A percentile compares a stretch with the other conserved stretches of the same genome.
These are phyloP conservation scores for Centruroides sculpturatus DNA, from an alignment of 1,140 invertebrate genomes.

Conservation along the genomic window DNA sequence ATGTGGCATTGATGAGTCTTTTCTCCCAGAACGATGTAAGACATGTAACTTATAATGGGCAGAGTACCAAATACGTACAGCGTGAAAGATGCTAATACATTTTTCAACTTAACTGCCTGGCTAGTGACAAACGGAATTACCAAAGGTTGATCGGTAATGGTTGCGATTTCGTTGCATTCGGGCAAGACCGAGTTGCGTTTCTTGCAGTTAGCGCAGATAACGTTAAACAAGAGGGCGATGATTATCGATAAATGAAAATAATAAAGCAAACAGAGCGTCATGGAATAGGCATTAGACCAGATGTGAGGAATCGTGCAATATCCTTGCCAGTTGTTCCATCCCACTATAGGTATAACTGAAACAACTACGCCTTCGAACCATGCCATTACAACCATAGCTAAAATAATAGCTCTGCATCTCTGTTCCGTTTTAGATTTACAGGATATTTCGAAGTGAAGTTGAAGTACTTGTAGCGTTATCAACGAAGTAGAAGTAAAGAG, in stretches of 20 bases:
- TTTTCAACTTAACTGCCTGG: not conserved
- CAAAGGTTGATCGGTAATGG: not conserved
- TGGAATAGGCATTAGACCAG: constrained; percentile 1
- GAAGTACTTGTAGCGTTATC: constrained; percentile 6
- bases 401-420: not conserved
- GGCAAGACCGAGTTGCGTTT: not conserved
- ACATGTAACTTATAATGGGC: constrained; percentile 5
- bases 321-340: constrained; percentile 4
- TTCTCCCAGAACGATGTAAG: not conserved
- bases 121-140: not conserved
- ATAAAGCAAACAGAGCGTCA: constrained; percentile 5
- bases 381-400: not conserved
- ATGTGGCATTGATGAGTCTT: not conserved
- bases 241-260: constrained; percentile 8
- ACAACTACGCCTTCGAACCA: constrained; percentile 9
- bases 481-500: constrained; percentile 8
- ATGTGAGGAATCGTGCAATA: not conserved
- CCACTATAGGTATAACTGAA: constrained; percentile 2
- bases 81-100: not conserved
- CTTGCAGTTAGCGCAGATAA: not conserved
- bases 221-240: not conserved
- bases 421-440: not conserved
- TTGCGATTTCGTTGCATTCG: not conserved
- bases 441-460: not conserved
- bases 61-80: constrained; percentile 2